Conservation (phyloP, 1,140 invertebrate species). For the Trypoxylus dichotomus region DNA sequence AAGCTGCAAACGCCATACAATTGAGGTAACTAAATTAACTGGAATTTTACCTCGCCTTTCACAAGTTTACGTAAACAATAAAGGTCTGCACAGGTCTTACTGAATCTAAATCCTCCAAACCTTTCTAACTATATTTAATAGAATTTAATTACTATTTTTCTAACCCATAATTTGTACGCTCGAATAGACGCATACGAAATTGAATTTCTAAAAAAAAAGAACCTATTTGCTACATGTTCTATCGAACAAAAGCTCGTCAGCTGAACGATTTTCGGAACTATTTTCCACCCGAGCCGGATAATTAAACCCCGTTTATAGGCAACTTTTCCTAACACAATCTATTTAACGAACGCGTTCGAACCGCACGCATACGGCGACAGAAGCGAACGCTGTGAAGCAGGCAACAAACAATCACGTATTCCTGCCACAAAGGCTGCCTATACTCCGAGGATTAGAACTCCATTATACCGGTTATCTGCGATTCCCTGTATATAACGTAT, state of each 20-base stretch:
- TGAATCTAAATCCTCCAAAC: too few relatives aligned
- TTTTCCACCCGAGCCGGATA: conserved; percentile 9
- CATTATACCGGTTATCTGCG: conserved; percentile 22
- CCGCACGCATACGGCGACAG: background rate
- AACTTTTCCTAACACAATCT: background rate
- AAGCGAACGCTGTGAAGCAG: background rate
- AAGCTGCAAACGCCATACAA: too few relatives aligned
- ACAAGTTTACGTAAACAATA: too few relatives aligned
- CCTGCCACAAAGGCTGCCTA: conserved; percentile 15
- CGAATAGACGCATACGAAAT: background rate
- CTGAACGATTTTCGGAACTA: conserved; percentile 9
- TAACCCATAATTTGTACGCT: background rate
- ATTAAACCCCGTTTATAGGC: background rate
- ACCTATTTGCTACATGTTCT: background rate
- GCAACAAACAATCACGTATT: conserved; percentile 15
- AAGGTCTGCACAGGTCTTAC: too few relatives aligned
- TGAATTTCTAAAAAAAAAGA: background rate
- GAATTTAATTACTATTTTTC: too few relatives aligned
- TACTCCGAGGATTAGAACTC: conserved; percentile 21
- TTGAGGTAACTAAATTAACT: too few relatives aligned
- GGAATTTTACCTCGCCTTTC: too few relatives aligned
- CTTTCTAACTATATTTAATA: too few relatives aligned
- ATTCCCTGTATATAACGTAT: background rate
- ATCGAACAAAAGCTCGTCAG: background rate
- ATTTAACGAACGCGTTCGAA: background rate